Percentiles rank a stretch among this genome's conserved stretches.
Evolutionary conservation across 2,797 vertebrate genomes (phyloP).

Genomic region (Coracias cyanogaster): DNA sequence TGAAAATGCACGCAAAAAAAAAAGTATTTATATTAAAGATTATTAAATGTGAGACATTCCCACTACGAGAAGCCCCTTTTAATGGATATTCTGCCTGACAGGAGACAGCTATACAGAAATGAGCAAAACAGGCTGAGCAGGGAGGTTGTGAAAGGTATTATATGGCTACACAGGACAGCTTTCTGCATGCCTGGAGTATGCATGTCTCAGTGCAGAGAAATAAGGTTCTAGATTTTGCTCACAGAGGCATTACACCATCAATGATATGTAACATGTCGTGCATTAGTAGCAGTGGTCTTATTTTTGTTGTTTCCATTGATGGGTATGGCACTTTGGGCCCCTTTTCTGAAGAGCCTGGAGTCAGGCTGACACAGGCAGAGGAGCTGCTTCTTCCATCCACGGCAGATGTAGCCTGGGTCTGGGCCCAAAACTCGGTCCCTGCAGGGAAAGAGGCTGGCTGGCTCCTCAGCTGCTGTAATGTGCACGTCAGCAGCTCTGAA

Average conservation of each 20-base stretch:
- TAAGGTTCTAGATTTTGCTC: neutral
- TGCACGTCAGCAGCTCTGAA: neutral
- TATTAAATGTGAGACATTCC: neutral
- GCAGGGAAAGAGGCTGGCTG: neutral
- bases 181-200: neutral
- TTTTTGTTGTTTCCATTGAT: neutral
- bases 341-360: neutral
- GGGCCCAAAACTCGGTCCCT: neutral
- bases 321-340: rapidly evolving
- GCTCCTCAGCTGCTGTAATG: neutral
- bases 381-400: rapidly evolving
- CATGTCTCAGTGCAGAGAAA: neutral
- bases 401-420: neutral
- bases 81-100: neutral
- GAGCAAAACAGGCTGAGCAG: neutral
- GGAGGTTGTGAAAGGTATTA: neutral
- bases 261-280: rapidly evolving
- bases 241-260: neutral
- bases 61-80: neutral
- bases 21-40: neutral
- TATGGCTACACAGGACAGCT: neutral
- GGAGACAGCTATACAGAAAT: neutral
- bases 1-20: rapidly evolving
- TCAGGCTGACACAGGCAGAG: neutral
- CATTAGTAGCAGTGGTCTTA: neutral